Evolutionary conservation across 2,113 vertebrate genomes (phyloP), one percentile per base, ranked within the genome.

Genomic region (Colinus virginianus): DNA sequence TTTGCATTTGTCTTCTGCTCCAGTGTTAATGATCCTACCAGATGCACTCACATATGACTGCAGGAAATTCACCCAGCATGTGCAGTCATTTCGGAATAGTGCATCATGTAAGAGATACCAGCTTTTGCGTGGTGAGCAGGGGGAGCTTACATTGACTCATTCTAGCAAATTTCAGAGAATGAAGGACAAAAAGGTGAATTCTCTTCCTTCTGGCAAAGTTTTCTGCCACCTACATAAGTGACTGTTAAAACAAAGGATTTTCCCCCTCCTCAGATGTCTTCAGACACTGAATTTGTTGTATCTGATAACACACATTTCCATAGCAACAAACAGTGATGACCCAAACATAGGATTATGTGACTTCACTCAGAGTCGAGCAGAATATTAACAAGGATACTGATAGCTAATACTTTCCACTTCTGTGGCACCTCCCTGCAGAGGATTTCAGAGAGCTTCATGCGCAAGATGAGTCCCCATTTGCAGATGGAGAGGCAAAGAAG

Each of bases 341-440:
- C 94, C 96, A 96, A 95, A 95, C 96, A 96, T 79, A 90, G 95
- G 93, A 95, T 96, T 95, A 96, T 92, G 93, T 95, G 95, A 95
- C 91, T 96, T 95, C 93, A 88, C 87, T 84, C 64, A 16, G 85
- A 96, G 93, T 96, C 42, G 7, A 95, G 78, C 71, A 92, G 93
- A 95, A 96, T 95, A 96, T 95, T 91, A 95, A 94, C 91, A 91
- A 95, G 94, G 93, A 95, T 84, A 91, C 82, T n/a, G 93, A 96
- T 94, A 96, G 91, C 94, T 96, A 94, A 93, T 92, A 93, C 87
- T 95, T 96, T 96, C 91, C 94, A 95, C 81, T 89, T 93, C 90
- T 76, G 77, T 86, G 87, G 72, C 82, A 84, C 85, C 91, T 94
- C 95, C 94, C 93, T 72, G 82, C 72, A 78, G 77, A 94, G 91